phyloP scores from a whole-genome alignment of 2,888 invertebrate genomes.

The Nemurella pictetii region DNA sequence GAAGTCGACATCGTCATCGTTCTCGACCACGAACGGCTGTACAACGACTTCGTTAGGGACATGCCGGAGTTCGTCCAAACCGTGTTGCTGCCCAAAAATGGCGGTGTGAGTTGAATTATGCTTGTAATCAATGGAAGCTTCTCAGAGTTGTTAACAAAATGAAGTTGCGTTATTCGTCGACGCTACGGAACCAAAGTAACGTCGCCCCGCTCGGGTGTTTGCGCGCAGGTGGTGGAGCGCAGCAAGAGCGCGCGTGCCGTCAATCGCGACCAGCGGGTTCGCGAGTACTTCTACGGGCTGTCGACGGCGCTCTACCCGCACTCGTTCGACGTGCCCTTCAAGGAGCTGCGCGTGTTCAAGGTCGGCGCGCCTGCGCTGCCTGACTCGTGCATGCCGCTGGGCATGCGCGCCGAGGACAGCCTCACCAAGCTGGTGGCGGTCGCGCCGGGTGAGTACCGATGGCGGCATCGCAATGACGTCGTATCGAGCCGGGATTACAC shows the following conservation, averaged over 20 bases:
- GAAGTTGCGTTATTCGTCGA: too few relatives aligned
- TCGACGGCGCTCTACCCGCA: constrained; percentile 85
- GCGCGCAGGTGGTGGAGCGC: constrained; percentile 78
- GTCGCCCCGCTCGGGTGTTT: not conserved
- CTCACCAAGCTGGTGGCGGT: constrained; percentile 85
- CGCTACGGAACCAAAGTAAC: too few relatives aligned
- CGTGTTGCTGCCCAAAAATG: constrained; percentile 90
- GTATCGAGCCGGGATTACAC: too few relatives aligned
- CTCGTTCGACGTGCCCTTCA: constrained; percentile 90
- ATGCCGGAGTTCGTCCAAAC: constrained; percentile 93
- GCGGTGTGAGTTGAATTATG: constrained; percentile 71
- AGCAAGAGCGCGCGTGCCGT: constrained; percentile 72
- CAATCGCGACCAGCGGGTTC: constrained; percentile 75
- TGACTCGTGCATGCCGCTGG: constrained; percentile 94
- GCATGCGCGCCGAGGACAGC: constrained; percentile 91
- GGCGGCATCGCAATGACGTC: too few relatives aligned
- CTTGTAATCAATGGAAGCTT: not conserved
- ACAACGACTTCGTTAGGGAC: constrained; percentile 90
- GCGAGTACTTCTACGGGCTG: constrained; percentile 94
- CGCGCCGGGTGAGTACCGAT: constrained; percentile 64
- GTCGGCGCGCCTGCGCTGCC: constrained; percentile 92
- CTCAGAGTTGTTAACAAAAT: too few relatives aligned
- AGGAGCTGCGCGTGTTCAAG: constrained; percentile 88
- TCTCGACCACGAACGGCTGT: constrained; percentile 92
- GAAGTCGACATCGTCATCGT: constrained; percentile 96